A percentile compares a stretch with the other conserved stretches of the same genome.
Conservation (phyloP, 1,140 invertebrate species). For the Bombus balteatus region DNA sequence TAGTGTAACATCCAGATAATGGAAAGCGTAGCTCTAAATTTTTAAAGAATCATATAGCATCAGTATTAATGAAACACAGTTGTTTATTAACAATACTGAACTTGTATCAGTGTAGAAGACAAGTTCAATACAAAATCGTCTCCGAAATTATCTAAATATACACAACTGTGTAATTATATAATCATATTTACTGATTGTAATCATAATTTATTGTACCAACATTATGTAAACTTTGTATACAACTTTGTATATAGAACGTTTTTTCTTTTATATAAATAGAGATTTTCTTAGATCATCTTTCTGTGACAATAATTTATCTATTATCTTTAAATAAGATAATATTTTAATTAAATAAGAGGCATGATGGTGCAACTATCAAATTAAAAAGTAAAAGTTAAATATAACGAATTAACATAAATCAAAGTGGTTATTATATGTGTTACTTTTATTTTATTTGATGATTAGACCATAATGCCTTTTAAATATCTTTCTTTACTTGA, state of each 20-base stretch:
- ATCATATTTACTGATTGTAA: conserved; percentile 33
- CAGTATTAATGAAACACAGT: conserved; percentile 27
- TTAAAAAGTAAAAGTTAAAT: background rate
- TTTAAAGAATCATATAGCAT: conserved; percentile 50
- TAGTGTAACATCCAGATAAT: background rate
- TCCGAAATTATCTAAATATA: conserved; percentile 25
- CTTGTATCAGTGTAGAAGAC: conserved; percentile 12
- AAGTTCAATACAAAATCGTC: conserved; percentile 25
- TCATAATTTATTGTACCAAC: conserved; percentile 64
- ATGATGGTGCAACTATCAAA: conserved; percentile 19
- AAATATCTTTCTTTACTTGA: background rate
- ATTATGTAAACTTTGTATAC: conserved; percentile 79
- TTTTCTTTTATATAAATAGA: conserved; percentile 48
- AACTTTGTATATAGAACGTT: conserved; percentile 21
- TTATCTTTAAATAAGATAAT: conserved; percentile 12
- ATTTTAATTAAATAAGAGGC: conserved; percentile 20
- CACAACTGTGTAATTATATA: conserved; percentile 46
- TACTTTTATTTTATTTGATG: conserved; percentile 20
- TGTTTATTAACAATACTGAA: conserved; percentile 40
- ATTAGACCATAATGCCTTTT: conserved; percentile 52
- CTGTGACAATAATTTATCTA: conserved; percentile 10
- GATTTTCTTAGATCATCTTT: conserved; percentile 24
- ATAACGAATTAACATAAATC: background rate
- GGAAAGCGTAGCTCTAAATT: conserved; percentile 46
- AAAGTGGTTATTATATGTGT: conserved; percentile 7